Percentiles rank a stretch among this genome's conserved stretches.
These are phyloP conservation scores for Leptinotarsa texana DNA, from an alignment of 1,140 invertebrate genomes.

Conservation along the genomic window DNA sequence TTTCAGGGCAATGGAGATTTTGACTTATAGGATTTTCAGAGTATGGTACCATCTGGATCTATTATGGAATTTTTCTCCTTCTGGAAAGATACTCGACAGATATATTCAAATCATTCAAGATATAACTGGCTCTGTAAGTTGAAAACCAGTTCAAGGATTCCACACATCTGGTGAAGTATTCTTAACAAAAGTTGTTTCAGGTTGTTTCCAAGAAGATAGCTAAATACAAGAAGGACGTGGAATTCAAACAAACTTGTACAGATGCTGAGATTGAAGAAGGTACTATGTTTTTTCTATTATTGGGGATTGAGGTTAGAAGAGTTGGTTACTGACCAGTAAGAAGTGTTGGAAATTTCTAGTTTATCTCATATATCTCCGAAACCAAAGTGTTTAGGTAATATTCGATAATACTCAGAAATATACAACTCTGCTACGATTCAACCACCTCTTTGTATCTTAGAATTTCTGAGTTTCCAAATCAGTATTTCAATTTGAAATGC, in stretches of 20 bases:
- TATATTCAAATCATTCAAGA: not conserved
- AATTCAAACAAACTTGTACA: not conserved
- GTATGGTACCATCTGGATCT: constrained; percentile 19
- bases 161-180: not conserved
- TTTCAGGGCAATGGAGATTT: constrained; percentile 13
- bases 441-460: no score
- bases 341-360: no score
- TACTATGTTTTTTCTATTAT: not conserved
- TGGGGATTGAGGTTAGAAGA: no score
- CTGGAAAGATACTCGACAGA: not conserved
- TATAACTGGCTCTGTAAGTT: not conserved
- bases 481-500: no score
- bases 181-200: not conserved
- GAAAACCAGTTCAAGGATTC: not conserved
- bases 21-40: not conserved
- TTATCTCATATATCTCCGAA: no score
- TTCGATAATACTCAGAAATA: no score
- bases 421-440: no score
- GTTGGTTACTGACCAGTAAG: no score
- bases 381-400: no score
- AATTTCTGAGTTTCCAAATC: no score
- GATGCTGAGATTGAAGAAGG: not conserved
- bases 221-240: not conserved
- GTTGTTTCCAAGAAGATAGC: not conserved
- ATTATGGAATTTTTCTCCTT: constrained; percentile 14